Base-by-base conservation (phyloP, 1,140 invertebrate species). In the Amphibalanus amphitrite region DNA sequence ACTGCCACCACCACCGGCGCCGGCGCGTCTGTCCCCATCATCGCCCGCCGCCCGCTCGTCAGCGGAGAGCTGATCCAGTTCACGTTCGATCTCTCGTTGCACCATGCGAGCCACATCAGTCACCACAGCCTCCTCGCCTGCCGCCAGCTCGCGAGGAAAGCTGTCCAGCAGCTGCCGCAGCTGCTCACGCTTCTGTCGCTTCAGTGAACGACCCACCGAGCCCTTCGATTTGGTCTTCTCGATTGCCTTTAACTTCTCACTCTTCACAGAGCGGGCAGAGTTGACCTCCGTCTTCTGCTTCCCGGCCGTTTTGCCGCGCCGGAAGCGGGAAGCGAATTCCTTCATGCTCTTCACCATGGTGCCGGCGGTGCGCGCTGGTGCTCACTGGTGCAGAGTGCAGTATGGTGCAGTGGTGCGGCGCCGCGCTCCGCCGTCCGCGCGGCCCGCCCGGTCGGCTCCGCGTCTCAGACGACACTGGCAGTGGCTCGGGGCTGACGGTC, bases 281-380 rank as follows among this genome's bases (percentile, higher is more conserved):
- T 67, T 67, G 23, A 67, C 65, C 65, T 26, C 65, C n/a, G 65
- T 20, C 3, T 28, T 67, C 10, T n/a, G 3, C 65, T 28, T 28
- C 3, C 26, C 65, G 65, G 10, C 65, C n/a, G 26, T 8, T 8
- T 67, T 67, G 17, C 65, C 28, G 65, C 65, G 26, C 13, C 65
- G 65, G 8, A 67, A 67, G 3, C 65, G n/a, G 17, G 65, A 67
- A 20, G 65, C 28, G 26, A 67, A 28, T 17, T 28, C 26, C 23
- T 28, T 67, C 65, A 67, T 67, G 65, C 65, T 26, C 65, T 67
- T 67, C 26, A 26, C 65, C 65, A 67, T 67, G 65, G 20, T 23
- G 47, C 1, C 47, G 20, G 47, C 20, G 17, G 33, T 38, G 33
- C 33, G 4, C 33, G 15, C 33, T 38, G 33, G 33, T 38, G 33